Conservation (phyloP, 2,797 vertebrate species). For the Myotis vivesi region DNA sequence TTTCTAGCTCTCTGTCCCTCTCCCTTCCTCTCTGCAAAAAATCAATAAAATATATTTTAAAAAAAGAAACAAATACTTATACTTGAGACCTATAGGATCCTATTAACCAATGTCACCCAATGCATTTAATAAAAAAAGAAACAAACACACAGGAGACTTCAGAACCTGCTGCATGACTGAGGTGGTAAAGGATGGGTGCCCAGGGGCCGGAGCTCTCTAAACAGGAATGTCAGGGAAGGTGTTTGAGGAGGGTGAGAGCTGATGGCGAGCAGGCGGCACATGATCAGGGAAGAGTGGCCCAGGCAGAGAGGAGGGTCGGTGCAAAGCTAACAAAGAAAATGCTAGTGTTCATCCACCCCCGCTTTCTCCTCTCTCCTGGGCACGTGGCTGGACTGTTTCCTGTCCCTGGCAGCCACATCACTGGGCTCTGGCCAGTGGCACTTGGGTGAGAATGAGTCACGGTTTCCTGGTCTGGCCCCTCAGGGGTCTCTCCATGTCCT, state of each 20-base stretch:
- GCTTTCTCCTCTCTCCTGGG: not conserved
- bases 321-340: not conserved
- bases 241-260: not conserved
- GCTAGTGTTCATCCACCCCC: not conserved
- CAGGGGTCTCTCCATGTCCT: not conserved
- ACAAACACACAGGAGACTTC: not conserved
- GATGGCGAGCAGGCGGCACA: not conserved
- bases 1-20: no score
- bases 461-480: not conserved
- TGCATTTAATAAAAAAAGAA: not conserved
- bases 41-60: no score
- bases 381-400: fast-evolving
- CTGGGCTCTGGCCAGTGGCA: not conserved
- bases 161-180: not conserved
- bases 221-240: no score
- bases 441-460: not conserved
- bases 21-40: no score
- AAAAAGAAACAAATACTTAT: not conserved
- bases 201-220: fast-evolving
- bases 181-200: no score
- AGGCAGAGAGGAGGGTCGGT: no score
- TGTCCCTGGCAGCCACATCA: not conserved
- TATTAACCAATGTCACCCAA: not conserved
- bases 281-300: not conserved
- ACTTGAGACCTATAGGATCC: not conserved